Evolutionary conservation across 2,888 invertebrate species (phyloP), one percentile per base, ranked within the genome.

Genomic region (Nemotelus nigrinus): DNA sequence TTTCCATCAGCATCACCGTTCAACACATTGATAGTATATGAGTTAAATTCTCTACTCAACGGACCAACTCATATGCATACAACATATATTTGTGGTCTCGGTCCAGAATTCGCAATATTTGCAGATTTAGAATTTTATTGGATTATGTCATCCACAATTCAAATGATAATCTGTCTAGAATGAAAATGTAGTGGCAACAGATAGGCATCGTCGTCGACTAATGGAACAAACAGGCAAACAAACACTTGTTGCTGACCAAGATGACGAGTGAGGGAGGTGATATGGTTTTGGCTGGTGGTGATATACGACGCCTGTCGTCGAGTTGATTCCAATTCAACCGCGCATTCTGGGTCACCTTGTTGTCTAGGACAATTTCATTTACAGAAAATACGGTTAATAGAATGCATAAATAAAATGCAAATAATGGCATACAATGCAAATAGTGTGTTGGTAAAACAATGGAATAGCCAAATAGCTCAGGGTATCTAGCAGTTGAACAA

Each of bases 301-400:
- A 25, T 25, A 25, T 25, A 25, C 25, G 25, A 25, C 25, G 25
- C 25, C 25, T 8, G 65, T 45, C 47, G 65, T n/a, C 65, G 41
- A 45, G 45, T 65, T 65, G 25, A 65, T 65, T 65, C 2, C 65
- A 65, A 47, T 63, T 65, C 47, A 43, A 47, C 10, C 65, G 65
- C 65, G 41, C 47, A 65, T 65, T 65, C 25, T 45, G 47, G 65
- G 65, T 65, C 65, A 65, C 65, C 65, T 65, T 65, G 65, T 47
- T 65, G 65, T 65, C 65, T 65, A 65, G 65, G 65, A 65, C 65
- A 47, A 65, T 65, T 65, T 65, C 45, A 65, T 65, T 65, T 44
- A n/a, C 39, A 43, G 25, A 43, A 63, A 63, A 8, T 5, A 43
- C 41, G 7, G 43, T 63, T 63, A 43, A 41, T 41, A 43, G 7